These are phyloP conservation scores for Meteorus colon DNA, from an alignment of 2,888 invertebrate species.

Conservation along the genomic window DNA sequence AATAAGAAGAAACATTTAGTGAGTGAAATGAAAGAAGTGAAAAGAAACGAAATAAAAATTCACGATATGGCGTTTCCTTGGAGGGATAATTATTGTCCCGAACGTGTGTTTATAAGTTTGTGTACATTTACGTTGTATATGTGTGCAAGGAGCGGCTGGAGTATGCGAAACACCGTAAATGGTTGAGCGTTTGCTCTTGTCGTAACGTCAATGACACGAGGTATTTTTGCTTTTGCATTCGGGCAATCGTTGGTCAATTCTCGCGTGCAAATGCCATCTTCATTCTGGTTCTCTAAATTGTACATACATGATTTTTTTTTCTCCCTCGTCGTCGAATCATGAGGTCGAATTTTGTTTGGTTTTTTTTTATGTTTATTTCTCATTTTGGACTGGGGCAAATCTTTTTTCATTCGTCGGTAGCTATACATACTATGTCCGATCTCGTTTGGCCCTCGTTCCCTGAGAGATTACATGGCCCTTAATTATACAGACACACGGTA, in stretches of 20 bases:
- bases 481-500: constrained; percentile 55
- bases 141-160: constrained; percentile 14
- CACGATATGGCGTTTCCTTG: background rate
- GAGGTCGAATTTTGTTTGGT: background rate
- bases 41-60: background rate
- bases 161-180: constrained; percentile 15
- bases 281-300: constrained; percentile 22
- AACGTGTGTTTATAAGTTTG: background rate
- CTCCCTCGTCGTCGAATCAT: too few relatives aligned
- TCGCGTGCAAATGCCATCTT: constrained; percentile 11
- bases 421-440: background rate
- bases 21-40: background rate
- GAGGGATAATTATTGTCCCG: constrained; percentile 9
- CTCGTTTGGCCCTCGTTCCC: constrained; percentile 43
- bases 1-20: background rate
- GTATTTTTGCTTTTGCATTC: constrained; percentile 43
- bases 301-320: background rate
- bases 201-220: constrained; percentile 50
- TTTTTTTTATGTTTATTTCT: background rate
- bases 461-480: constrained; percentile 56
- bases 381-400: background rate
- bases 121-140: background rate
- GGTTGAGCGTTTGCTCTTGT: constrained; percentile 40
- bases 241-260: constrained; percentile 29
- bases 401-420: background rate